These are phyloP conservation scores for Himalopsyche anomala DNA, from an alignment of 2,888 invertebrate genomes.

Conservation along the genomic window DNA sequence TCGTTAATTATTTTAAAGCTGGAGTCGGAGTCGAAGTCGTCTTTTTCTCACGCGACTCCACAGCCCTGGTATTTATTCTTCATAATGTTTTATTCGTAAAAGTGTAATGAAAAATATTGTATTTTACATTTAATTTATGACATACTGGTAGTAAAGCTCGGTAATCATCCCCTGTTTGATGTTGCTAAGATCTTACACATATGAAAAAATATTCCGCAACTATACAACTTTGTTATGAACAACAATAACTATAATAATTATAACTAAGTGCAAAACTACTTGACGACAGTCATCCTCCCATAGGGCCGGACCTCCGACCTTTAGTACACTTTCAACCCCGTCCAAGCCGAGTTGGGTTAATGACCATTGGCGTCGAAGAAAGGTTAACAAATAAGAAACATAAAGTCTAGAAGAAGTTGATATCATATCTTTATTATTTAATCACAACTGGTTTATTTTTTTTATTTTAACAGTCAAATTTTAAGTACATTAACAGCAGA, in stretches of 20 bases:
- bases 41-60: too few relatives aligned
- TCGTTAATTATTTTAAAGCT: too few relatives aligned
- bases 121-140: too few relatives aligned
- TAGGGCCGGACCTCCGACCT: conserved; percentile 10
- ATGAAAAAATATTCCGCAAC: background rate
- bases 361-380: background rate
- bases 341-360: conserved; percentile 8
- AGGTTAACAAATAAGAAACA: background rate
- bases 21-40: too few relatives aligned
- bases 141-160: background rate
- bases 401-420: too few relatives aligned
- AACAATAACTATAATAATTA: conserved; percentile 29
- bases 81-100: too few relatives aligned
- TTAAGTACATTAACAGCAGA: too few relatives aligned
- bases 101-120: too few relatives aligned
- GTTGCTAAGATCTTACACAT: background rate
- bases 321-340: conserved; percentile 16
- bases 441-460: too few relatives aligned
- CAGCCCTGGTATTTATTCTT: too few relatives aligned
- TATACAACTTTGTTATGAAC: background rate
- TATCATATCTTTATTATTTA: too few relatives aligned
- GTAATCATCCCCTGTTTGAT: background rate
- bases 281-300: conserved; percentile 25
- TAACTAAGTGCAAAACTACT: conserved; percentile 34
- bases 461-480: too few relatives aligned